Conservation (phyloP, 2,113 vertebrate species). For the Entosphenus tridentatus region DNA sequence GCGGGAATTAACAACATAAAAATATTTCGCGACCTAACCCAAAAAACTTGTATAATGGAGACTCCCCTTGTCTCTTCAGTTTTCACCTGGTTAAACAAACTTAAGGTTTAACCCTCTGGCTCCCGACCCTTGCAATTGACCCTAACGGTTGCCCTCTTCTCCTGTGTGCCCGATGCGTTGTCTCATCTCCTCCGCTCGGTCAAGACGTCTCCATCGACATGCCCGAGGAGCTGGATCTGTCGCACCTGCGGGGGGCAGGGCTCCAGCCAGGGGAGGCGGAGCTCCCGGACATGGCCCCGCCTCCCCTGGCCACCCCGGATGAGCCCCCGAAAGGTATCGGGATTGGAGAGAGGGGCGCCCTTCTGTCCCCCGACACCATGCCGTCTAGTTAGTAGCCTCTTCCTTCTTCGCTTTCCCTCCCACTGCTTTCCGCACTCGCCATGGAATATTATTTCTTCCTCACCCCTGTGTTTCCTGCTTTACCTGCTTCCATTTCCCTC, state of each 20-base stretch:
- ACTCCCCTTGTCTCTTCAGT: no score
- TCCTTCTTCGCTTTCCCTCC: conserved; percentile 29
- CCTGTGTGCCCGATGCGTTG: no score
- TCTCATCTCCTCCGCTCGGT: no score
- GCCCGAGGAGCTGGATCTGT: conserved; percentile 78
- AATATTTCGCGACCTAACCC: no score
- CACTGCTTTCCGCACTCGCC: conserved; percentile 9
- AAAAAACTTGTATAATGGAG: no score
- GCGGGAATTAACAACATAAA: no score
- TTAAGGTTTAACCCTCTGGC: no score
- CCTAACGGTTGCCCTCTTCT: no score
- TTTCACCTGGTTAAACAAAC: no score
- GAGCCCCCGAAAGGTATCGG: conserved; percentile 99
- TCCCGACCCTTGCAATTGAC: no score
- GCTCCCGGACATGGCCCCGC: conserved; percentile 83
- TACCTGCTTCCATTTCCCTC: neutral
- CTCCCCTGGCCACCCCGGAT: conserved; percentile 75
- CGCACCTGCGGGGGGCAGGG: conserved; percentile 46
- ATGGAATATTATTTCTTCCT: no score
- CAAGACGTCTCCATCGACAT: conserved; percentile 90
- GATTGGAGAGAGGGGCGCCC: conserved; percentile 95
- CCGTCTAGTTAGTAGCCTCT: conserved; percentile 91
- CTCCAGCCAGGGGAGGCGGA: conserved; percentile 85
- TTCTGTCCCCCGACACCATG: conserved; percentile 97
- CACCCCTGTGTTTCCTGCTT: conserved; percentile 4